phyloP scores from a whole-genome alignment of 2,113 vertebrate genomes.

The Propithecus coquereli region DNA sequence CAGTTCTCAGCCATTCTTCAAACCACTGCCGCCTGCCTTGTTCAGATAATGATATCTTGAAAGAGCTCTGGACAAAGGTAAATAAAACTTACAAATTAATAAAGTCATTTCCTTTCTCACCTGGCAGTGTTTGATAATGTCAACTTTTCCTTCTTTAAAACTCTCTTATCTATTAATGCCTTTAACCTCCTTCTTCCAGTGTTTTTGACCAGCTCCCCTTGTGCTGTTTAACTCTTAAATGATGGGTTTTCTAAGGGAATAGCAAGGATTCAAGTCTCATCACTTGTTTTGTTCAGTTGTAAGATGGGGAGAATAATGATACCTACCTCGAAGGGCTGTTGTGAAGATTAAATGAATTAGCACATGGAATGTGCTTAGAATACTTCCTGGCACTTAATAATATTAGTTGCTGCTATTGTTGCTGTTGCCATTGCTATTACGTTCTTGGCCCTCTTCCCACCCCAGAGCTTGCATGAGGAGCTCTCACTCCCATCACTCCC shows the following conservation, averaged over 20 bases:
- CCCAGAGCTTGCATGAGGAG: not conserved
- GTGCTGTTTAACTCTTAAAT: not conserved
- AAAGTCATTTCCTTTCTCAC: not conserved
- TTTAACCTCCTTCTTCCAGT: not conserved
- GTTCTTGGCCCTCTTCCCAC: not conserved
- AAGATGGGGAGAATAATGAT: not conserved
- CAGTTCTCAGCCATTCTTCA: not conserved
- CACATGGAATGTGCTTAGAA: not conserved
- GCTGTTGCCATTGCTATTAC: not conserved
- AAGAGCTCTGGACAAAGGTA: not conserved
- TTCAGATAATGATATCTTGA: not conserved
- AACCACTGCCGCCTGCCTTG: not conserved
- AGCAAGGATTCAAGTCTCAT: not conserved
- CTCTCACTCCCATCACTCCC: not conserved
- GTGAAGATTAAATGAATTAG: not conserved
- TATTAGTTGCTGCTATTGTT: not conserved
- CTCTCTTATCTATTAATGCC: not conserved
- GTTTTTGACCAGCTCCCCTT: not conserved
- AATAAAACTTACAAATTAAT: not conserved
- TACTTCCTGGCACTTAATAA: not conserved
- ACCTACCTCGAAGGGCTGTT: not conserved
- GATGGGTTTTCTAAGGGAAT: not conserved
- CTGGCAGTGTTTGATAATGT: not conserved
- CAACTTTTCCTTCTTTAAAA: not conserved
- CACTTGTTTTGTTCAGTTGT: not conserved